phyloP scores from a whole-genome alignment of 2,888 invertebrate genomes.

The Sussaba pulchella region DNA sequence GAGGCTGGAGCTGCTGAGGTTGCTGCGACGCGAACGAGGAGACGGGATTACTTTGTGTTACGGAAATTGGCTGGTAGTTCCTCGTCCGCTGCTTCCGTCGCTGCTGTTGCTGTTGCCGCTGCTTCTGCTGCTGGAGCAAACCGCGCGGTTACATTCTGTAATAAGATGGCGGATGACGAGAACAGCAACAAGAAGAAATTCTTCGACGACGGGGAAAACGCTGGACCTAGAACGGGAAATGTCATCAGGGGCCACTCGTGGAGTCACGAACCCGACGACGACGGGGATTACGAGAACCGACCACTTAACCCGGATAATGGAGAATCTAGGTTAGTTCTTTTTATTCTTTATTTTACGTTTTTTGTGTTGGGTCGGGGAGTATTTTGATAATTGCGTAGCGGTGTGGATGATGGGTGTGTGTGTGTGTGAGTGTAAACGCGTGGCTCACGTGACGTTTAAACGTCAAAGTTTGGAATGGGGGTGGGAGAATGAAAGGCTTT shows the following conservation, averaged over 20 bases:
- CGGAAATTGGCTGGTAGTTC: conserved; percentile 33
- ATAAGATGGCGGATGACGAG: conserved; percentile 58
- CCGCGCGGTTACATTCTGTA: conserved; percentile 34
- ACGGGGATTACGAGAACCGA: conserved; percentile 73
- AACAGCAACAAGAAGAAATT: conserved; percentile 51
- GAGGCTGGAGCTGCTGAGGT: conserved; percentile 31
- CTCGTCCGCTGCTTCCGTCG: conserved; percentile 4
- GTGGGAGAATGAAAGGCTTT: not conserved
- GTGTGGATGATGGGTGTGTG: too few relatives aligned
- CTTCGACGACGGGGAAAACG: conserved; percentile 52
- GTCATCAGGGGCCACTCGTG: conserved; percentile 75
- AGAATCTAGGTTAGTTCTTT: conserved; percentile 73
- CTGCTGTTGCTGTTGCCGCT: too few relatives aligned
- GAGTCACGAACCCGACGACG: conserved; percentile 77
- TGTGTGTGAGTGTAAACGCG: not conserved
- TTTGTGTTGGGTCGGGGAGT: not conserved
- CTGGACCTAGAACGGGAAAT: conserved; percentile 70
- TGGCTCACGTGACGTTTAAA: conserved; percentile 13
- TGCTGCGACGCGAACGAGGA: conserved; percentile 19
- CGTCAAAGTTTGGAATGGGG: conserved; percentile 11
- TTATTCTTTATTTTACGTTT: not conserved
- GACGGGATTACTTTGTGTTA: conserved; percentile 36
- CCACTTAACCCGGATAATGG: conserved; percentile 67
- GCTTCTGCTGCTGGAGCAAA: conserved; percentile 4
- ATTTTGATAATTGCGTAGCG: too few relatives aligned